phyloP scores from a whole-genome alignment of 2,113 vertebrate genomes.

The Siniperca knerii region DNA sequence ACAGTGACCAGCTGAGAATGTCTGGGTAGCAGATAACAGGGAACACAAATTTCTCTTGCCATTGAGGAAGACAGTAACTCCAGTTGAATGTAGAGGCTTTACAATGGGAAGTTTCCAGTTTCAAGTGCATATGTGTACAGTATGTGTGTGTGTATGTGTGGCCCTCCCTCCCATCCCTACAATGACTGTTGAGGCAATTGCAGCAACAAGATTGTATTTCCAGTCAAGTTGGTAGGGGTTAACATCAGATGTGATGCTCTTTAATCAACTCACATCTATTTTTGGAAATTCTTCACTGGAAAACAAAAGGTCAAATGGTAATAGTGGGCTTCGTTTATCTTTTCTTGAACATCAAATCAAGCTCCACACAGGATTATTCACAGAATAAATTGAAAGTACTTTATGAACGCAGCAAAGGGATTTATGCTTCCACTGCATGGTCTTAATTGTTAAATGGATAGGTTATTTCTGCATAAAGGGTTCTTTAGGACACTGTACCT shows the following conservation, averaged over 20 bases:
- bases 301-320: constrained; percentile 35
- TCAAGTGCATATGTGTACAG: too few species aligned
- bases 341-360: constrained; percentile 45
- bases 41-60: background rate
- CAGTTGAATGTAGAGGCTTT: background rate
- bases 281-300: background rate
- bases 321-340: background rate
- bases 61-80: background rate
- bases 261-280: constrained; percentile 19
- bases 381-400: constrained; percentile 36
- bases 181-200: background rate
- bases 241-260: background rate
- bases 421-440: constrained; percentile 27
- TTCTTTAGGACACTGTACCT: constrained; percentile 8
- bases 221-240: background rate
- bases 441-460: constrained; percentile 39
- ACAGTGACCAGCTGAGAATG: background rate
- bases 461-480: constrained; percentile 32
- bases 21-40: background rate
- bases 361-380: constrained; percentile 51
- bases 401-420: constrained; percentile 13
- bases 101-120: background rate
- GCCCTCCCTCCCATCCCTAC: background rate
- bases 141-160: background rate
- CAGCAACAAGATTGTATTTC: constrained; percentile 5